phyloP scores from a whole-genome alignment of 1,140 invertebrate genomes.

The Agrilus planipennis region DNA sequence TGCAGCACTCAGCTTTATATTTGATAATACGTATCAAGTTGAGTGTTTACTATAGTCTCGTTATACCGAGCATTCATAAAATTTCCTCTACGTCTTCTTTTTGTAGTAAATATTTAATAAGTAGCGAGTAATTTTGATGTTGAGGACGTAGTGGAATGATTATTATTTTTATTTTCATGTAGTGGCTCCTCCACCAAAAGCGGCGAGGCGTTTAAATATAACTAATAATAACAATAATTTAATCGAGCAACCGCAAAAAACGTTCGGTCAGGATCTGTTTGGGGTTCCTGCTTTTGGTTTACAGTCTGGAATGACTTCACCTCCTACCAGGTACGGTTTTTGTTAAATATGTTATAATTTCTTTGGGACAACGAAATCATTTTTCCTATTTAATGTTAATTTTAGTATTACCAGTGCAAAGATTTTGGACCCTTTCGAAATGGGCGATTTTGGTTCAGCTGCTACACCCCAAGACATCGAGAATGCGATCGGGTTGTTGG shows the following conservation, averaged over 20 bases:
- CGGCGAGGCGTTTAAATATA: conserved; percentile 48
- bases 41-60: too few relatives aligned
- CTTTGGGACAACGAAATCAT: too few relatives aligned
- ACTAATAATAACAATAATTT: conserved; percentile 38
- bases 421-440: conserved; percentile 60
- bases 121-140: too few relatives aligned
- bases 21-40: too few relatives aligned
- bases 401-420: conserved; percentile 28
- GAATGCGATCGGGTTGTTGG: conserved; percentile 60
- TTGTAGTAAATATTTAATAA: too few relatives aligned
- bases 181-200: conserved; percentile 72
- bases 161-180: too few relatives aligned
- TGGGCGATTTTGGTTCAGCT: conserved; percentile 55
- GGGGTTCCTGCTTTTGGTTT: conserved; percentile 51
- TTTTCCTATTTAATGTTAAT: too few relatives aligned
- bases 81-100: too few relatives aligned
- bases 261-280: conserved; percentile 43
- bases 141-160: too few relatives aligned
- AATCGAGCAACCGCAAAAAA: conserved; percentile 35
- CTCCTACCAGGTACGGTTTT: conserved; percentile 18
- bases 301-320: conserved; percentile 12
- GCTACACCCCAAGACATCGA: conserved; percentile 46
- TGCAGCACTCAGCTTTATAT: too few relatives aligned
- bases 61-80: too few relatives aligned
- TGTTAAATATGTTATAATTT: too few relatives aligned